These are phyloP conservation scores for Monomorium pharaonis DNA, from an alignment of 1,140 invertebrate genomes.

Conservation along the genomic window DNA sequence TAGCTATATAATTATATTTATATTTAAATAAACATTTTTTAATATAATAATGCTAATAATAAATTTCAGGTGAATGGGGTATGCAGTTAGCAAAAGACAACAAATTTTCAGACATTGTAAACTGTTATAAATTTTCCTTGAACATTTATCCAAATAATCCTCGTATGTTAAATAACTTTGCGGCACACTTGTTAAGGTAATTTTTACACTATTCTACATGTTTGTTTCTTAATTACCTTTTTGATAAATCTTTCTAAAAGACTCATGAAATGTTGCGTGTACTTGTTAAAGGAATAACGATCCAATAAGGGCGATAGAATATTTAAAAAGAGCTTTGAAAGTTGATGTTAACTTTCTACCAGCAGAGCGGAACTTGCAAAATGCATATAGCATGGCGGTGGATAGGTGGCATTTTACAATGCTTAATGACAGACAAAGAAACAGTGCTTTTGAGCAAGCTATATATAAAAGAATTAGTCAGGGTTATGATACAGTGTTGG, in stretches of 20 bases:
- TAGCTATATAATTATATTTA: neutral
- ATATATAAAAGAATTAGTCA: conserved; percentile 86
- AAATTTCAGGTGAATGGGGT: conserved; percentile 79
- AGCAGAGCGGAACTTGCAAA: conserved; percentile 78
- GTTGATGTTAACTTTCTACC: conserved; percentile 75
- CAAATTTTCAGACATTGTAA: conserved; percentile 70
- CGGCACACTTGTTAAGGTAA: conserved; percentile 78
- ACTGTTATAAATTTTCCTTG: conserved; percentile 76
- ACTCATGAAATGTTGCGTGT: conserved; percentile 56
- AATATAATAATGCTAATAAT: conserved; percentile 5
- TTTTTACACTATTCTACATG: neutral
- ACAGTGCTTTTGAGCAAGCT: conserved; percentile 88
- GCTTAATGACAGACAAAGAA: conserved; percentile 91
- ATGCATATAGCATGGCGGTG: conserved; percentile 84
- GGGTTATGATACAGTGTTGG: conserved; percentile 87
- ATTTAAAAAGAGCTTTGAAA: conserved; percentile 73
- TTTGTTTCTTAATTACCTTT: conserved; percentile 41
- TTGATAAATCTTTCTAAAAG: conserved; percentile 49
- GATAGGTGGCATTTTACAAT: conserved; percentile 93
- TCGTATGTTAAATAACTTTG: conserved; percentile 79
- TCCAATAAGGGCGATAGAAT: conserved; percentile 74
- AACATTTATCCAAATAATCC: conserved; percentile 76
- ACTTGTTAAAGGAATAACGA: conserved; percentile 73
- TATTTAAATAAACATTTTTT: neutral
- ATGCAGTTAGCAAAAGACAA: conserved; percentile 72